Conservation (phyloP, 2,888 invertebrate species). For the Nipponacmea schrenckii region DNA sequence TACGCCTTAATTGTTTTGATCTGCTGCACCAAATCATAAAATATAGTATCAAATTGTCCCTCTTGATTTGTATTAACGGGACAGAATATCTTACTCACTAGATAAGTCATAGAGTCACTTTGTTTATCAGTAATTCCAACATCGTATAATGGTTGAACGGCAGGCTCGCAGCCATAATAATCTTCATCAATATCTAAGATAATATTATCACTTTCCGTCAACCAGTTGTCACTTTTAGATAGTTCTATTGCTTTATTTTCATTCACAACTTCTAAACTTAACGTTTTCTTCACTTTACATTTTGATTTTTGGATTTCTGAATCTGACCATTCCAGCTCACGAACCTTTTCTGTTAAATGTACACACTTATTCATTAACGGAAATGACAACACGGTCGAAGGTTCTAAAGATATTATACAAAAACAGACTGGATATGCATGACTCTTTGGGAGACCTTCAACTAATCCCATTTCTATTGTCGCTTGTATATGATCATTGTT, state of each 20-base stretch:
- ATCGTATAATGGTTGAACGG: conserved; percentile 38
- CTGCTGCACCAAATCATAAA: conserved; percentile 16
- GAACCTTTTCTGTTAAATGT: neutral
- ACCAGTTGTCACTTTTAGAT: conserved; percentile 14
- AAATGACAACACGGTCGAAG: neutral
- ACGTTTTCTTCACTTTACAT: neutral
- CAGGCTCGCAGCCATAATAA: conserved; percentile 49
- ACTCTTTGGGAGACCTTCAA: neutral
- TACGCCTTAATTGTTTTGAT: neutral
- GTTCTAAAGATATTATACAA: neutral
- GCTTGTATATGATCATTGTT: neutral
- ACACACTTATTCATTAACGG: neutral
- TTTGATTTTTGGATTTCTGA: neutral
- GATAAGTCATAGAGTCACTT: conserved; percentile 30
- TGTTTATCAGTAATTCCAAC: conserved; percentile 30
- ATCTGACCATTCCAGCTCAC: neutral
- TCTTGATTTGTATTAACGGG: conserved; percentile 38
- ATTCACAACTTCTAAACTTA: conserved; percentile 8
- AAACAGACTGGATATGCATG: neutral
- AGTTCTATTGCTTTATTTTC: conserved; percentile 21
- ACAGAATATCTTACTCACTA: conserved; percentile 40
- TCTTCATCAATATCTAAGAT: conserved; percentile 56
- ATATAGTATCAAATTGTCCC: conserved; percentile 32
- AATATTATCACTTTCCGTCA: conserved; percentile 28
- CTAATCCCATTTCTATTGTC: neutral